phyloP scores from a whole-genome alignment of 2,888 invertebrate species.

The Ypsolopha sequella region DNA sequence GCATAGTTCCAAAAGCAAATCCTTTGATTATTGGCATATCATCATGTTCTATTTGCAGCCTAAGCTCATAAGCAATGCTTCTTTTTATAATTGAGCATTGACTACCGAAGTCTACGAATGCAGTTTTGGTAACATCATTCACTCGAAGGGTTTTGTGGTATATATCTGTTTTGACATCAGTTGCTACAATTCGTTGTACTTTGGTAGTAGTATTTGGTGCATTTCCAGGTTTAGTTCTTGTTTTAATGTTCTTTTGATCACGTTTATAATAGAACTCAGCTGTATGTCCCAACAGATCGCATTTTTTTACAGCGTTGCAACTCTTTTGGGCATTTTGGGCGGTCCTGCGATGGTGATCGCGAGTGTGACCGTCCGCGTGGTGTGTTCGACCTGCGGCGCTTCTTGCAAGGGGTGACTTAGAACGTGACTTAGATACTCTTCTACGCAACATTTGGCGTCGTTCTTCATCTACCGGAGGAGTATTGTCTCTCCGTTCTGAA shows the following conservation, averaged over 20 bases:
- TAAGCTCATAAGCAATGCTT: background rate
- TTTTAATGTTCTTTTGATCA: too few species aligned
- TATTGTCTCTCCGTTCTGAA: too few species aligned
- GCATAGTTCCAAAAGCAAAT: background rate
- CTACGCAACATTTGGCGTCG: too few species aligned
- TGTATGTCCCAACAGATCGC: background rate
- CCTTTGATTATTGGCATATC: background rate
- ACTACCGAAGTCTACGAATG: background rate
- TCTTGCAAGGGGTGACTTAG: too few species aligned
- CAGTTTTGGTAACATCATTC: background rate
- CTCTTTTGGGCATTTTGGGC: background rate
- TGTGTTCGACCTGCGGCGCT: too few species aligned
- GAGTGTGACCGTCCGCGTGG: too few species aligned
- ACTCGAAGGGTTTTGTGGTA: background rate
- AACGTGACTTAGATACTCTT: too few species aligned
- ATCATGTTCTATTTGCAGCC: background rate
- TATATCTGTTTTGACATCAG: background rate
- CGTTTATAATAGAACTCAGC: background rate
- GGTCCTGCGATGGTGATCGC: too few species aligned
- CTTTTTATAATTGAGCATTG: background rate
- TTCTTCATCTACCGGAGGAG: too few species aligned
- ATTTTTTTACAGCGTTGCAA: background rate
- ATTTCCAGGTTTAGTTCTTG: background rate
- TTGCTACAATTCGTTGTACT: background rate
- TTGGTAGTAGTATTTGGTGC: background rate